Evolutionary conservation across 2,888 invertebrate genomes (phyloP).

Genomic region (Tanytarsus gracilentus): DNA sequence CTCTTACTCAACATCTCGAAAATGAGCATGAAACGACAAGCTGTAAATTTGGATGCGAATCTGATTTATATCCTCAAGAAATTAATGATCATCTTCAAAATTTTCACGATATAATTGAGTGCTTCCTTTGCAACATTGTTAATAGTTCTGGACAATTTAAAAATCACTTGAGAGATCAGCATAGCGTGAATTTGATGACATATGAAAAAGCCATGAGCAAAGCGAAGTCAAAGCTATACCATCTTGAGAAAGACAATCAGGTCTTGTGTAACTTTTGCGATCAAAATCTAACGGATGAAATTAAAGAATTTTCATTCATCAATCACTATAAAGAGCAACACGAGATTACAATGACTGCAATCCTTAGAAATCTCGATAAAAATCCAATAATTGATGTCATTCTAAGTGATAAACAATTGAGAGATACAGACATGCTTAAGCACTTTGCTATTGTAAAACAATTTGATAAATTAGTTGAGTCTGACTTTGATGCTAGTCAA

Average conservation of each 20-base stretch:
- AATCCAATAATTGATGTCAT: constrained; percentile 26
- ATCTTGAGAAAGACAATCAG: constrained; percentile 6
- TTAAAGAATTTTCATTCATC: constrained; percentile 19
- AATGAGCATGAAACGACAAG: neutral
- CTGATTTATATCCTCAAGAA: constrained; percentile 9
- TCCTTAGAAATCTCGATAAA: constrained; percentile 25
- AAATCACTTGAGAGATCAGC: constrained; percentile 18
- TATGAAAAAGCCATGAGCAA: constrained; percentile 23
- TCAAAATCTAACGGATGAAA: constrained; percentile 10
- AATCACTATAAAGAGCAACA: constrained; percentile 21
- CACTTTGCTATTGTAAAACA: neutral
- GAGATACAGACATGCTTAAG: neutral
- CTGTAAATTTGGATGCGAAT: constrained; percentile 25
- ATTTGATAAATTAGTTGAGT: neutral
- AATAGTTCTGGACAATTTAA: constrained; percentile 18
- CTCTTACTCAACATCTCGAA: neutral
- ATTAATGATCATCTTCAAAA: constrained; percentile 11
- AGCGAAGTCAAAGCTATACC: constrained; percentile 14
- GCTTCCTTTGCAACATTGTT: constrained; percentile 3
- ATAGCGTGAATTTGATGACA: constrained; percentile 25
- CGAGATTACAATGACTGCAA: constrained; percentile 5
- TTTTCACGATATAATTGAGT: constrained; percentile 19
- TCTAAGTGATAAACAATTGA: neutral
- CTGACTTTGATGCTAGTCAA: constrained; percentile 24
- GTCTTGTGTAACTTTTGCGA: constrained; percentile 29